Conservation (phyloP, 2,113 vertebrate species). For the sheep (Ovis aries) region ARS-UI_Ramb_v3.0 NC_056056.1:48396501-48397000, state of each 20-base stretch:
- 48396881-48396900: background rate
- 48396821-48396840: background rate
- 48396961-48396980: background rate
- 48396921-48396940: background rate
- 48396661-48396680: background rate
- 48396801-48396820: background rate
- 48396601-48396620: background rate
- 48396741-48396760: constrained; percentile 5
- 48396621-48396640: background rate
- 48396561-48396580: background rate
- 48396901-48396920: background rate
- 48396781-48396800: constrained; percentile 4
- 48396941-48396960: background rate
- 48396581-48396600: background rate
- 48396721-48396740: constrained; percentile 21
- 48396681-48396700: background rate
- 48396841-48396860: background rate
- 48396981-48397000: background rate
- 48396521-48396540: background rate
- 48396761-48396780: constrained; percentile 9
- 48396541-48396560: background rate
- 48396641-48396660: background rate
- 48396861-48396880: background rate
- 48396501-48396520: background rate
- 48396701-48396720: constrained; percentile 26